phyloP scores from a whole-genome alignment of 2,797 vertebrate genomes.

The Apogon hyalosoma region DNA sequence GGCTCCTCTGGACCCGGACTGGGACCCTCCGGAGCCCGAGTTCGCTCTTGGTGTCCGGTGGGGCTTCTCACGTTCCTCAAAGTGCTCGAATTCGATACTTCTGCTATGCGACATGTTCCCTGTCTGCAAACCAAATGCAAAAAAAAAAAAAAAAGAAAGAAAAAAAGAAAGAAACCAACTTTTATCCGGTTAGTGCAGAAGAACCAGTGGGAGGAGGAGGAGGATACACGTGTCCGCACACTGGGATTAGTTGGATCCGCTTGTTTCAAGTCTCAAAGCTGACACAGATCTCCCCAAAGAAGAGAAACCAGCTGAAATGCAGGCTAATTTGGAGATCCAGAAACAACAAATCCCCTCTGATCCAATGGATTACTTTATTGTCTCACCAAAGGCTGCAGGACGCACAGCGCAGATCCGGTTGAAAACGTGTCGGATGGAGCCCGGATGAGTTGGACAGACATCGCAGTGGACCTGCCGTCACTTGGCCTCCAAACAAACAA shows the following conservation, averaged over 20 bases:
- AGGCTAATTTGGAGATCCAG: not conserved
- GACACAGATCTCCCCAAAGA: not conserved
- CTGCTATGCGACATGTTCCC: slow-evolving; percentile 82
- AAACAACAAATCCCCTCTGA: not conserved
- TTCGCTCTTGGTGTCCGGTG: slow-evolving; percentile 80
- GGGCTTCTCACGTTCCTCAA: slow-evolving; percentile 93
- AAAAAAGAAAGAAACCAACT: slow-evolving; percentile 18
- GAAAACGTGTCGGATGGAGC: slow-evolving; percentile 10
- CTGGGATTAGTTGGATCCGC: not conserved
- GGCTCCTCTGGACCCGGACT: slow-evolving; percentile 86
- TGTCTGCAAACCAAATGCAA: no score
- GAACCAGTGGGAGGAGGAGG: not conserved
- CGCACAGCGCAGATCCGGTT: slow-evolving; percentile 38
- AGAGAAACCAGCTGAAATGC: not conserved
- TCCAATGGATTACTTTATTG: slow-evolving; percentile 4
- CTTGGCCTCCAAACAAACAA: slow-evolving; percentile 4
- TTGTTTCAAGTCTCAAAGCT: slow-evolving; percentile 4
- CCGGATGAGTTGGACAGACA: slow-evolving; percentile 45
- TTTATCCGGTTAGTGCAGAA: slow-evolving; percentile 20
- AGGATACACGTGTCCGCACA: slow-evolving; percentile 49
- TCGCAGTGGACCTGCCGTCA: slow-evolving; percentile 24
- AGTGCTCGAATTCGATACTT: slow-evolving; percentile 95
- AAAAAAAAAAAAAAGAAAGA: no score
- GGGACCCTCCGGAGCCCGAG: slow-evolving; percentile 82
- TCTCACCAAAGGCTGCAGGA: slow-evolving; percentile 1